phyloP scores from a whole-genome alignment of 2,113 vertebrate genomes.

The Micromys minutus region DNA sequence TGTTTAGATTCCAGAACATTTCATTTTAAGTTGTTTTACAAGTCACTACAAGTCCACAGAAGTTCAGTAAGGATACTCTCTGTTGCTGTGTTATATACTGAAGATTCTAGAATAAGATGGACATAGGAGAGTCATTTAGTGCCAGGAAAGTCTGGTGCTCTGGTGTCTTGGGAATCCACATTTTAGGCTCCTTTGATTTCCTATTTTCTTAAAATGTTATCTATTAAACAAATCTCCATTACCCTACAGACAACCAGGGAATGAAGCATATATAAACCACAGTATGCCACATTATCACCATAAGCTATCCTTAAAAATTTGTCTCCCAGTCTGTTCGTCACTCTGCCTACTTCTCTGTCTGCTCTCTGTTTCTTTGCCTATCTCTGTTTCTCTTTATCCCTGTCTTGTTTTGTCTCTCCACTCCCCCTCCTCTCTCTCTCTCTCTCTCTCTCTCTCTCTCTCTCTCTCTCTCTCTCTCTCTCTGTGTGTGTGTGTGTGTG shows the following conservation, averaged over 20 bases:
- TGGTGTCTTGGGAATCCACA: background rate
- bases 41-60: background rate
- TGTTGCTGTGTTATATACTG: background rate
- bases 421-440: no score
- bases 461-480: no score
- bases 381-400: background rate
- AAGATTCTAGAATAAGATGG: background rate
- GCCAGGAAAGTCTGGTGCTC: conserved; percentile 1
- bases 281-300: background rate
- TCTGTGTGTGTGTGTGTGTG: no score
- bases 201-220: background rate
- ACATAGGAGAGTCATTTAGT: conserved; percentile 26
- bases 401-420: no score
- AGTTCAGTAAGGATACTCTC: background rate
- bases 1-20: conserved; percentile 14
- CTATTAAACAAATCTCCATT: background rate
- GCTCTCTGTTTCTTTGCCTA: background rate
- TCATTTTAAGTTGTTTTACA: conserved; percentile 26
- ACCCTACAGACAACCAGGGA: background rate
- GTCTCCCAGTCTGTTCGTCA: background rate
- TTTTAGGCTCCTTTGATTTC: background rate
- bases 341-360: background rate
- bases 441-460: no score
- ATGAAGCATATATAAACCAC: background rate
- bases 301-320: background rate